phyloP scores from a whole-genome alignment of 2,113 vertebrate species.

The Etia nguti region DNA sequence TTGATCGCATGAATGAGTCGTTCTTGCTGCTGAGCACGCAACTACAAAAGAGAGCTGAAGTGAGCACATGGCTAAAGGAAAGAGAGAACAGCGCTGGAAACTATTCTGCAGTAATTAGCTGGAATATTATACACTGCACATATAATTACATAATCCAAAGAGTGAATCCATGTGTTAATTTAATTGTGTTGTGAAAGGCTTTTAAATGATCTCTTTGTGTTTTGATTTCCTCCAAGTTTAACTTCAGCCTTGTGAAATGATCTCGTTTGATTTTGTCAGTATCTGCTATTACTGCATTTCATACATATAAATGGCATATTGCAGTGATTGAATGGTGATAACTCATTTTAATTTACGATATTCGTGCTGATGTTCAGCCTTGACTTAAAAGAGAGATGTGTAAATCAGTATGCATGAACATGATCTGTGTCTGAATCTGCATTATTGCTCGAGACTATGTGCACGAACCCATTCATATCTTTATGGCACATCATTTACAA shows the following conservation, averaged over 20 bases:
- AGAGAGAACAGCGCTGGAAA: slow-evolving; percentile 9
- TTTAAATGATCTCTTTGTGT: background rate
- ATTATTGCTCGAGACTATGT: background rate
- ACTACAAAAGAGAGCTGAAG: slow-evolving; percentile 40
- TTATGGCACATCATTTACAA: background rate
- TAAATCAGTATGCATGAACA: background rate
- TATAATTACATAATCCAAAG: background rate
- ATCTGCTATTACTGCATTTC: background rate
- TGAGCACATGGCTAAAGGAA: slow-evolving; percentile 4
- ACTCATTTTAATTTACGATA: background rate
- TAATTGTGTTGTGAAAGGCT: background rate
- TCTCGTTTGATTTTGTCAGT: background rate
- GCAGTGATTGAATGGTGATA: background rate
- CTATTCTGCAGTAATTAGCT: slow-evolving; percentile 44
- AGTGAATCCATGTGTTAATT: background rate
- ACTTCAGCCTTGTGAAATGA: background rate
- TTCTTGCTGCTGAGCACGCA: slow-evolving; percentile 69
- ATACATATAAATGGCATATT: background rate
- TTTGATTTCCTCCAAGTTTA: background rate
- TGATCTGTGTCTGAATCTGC: background rate
- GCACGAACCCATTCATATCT: background rate
- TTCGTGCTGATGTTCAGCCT: background rate
- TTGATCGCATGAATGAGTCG: slow-evolving; percentile 69
- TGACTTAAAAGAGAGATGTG: background rate
- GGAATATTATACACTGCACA: background rate